A percentile compares a stretch with the other conserved stretches of the same genome.
These are phyloP conservation scores for Cryptomyrus ogoouensis DNA, from an alignment of 2,113 vertebrate species.

Conservation along the genomic window DNA sequence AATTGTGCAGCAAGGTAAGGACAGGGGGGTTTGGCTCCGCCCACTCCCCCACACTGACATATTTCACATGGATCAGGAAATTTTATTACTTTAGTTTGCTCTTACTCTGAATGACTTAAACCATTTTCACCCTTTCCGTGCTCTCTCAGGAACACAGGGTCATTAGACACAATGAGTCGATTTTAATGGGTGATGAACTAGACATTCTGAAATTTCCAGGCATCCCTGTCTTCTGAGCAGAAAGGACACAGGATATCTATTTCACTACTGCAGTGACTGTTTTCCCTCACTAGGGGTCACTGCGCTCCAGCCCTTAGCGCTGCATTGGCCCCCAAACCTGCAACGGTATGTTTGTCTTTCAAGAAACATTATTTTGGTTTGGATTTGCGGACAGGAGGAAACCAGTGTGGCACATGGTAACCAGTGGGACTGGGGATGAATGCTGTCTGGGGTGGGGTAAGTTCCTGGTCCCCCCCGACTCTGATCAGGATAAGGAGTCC, in stretches of 20 bases:
- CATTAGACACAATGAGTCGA: background rate
- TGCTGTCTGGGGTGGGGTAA: background rate
- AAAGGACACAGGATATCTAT: background rate
- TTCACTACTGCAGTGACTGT: background rate
- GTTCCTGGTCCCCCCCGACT: background rate
- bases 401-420: slow-evolving; percentile 33
- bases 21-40: background rate
- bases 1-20: background rate
- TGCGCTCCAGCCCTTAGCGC: background rate
- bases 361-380: slow-evolving; percentile 40
- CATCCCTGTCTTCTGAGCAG: background rate
- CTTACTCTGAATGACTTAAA: background rate
- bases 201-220: background rate
- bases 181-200: background rate
- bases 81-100: background rate
- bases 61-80: background rate
- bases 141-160: background rate
- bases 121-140: background rate
- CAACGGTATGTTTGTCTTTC: background rate
- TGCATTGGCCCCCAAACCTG: slow-evolving; percentile 18
- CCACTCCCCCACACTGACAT: background rate
- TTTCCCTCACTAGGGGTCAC: slow-evolving; percentile 37
- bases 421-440: background rate
- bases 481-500: background rate
- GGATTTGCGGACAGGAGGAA: slow-evolving; percentile 7